Evolutionary conservation across 64 coral and sea anemone species (phyloP).

Genomic region (Porites lutea): DNA sequence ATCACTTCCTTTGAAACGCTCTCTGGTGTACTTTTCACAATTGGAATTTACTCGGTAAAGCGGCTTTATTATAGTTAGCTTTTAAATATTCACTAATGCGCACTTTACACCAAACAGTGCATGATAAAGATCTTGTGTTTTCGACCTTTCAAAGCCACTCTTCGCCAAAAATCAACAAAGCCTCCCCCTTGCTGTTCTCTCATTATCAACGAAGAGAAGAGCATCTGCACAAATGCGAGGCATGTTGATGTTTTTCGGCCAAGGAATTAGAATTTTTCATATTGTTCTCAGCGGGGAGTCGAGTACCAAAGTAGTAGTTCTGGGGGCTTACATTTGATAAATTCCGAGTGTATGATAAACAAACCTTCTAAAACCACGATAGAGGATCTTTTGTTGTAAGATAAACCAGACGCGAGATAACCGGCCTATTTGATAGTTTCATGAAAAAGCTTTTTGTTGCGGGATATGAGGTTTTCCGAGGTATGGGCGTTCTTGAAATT

Average conservation of each 20-base stretch:
- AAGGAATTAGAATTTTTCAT: neutral
- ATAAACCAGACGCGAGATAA: constrained; percentile 16
- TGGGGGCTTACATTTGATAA: constrained; percentile 2
- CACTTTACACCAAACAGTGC: constrained; percentile 21
- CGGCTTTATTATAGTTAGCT: neutral
- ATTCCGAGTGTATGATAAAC: constrained; percentile 24
- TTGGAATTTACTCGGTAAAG: constrained; percentile 23
- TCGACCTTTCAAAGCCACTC: neutral
- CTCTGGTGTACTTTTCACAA: constrained; percentile 16
- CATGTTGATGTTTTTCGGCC: neutral
- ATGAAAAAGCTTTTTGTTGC: neutral
- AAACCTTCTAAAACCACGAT: neutral
- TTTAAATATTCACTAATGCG: neutral
- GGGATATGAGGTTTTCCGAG: neutral
- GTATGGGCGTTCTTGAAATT: constrained; percentile 16
- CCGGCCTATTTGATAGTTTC: neutral
- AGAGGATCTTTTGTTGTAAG: neutral
- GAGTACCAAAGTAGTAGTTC: neutral
- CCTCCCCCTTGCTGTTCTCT: neutral
- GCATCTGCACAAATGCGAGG: neutral
- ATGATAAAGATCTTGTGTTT: neutral
- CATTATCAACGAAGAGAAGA: neutral
- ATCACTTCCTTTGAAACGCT: constrained; percentile 17
- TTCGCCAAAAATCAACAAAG: constrained; percentile 6
- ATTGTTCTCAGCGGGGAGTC: constrained; percentile 30